Percentiles rank a stretch among this genome's conserved stretches.
Conservation (phyloP, 1,140 invertebrate genomes). For the Camponotus pennsylvanicus region DNA sequence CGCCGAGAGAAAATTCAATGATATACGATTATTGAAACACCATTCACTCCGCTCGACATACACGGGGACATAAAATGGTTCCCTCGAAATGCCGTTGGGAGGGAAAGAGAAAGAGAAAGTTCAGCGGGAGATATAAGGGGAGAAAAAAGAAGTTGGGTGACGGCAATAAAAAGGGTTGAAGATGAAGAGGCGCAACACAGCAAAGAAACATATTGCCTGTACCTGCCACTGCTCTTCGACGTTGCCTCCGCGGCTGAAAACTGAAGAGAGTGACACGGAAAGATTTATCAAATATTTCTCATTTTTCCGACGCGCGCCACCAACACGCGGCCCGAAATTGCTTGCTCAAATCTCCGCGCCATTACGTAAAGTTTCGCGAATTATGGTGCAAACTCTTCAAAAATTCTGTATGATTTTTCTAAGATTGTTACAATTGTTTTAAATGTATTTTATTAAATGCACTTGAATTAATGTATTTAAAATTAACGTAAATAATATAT, state of each 20-base stretch:
- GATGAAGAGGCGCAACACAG: constrained; percentile 52
- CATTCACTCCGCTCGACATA: constrained; percentile 59
- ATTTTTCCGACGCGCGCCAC: constrained; percentile 43
- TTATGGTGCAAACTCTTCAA: constrained; percentile 33
- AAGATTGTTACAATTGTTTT: constrained; percentile 1
- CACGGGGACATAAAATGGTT: constrained; percentile 46
- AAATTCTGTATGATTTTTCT: constrained; percentile 27
- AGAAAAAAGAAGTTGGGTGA: constrained; percentile 21
- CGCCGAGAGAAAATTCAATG: constrained; percentile 63
- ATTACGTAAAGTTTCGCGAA: constrained; percentile 42
- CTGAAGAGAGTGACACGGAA: constrained; percentile 49
- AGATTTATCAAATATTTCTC: constrained; percentile 63
- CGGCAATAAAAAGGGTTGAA: constrained; percentile 56
- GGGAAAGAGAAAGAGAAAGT: constrained; percentile 40
- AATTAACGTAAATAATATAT: too few relatives aligned
- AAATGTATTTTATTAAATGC: too few relatives aligned
- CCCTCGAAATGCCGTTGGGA: background rate
- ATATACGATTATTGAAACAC: constrained; percentile 73
- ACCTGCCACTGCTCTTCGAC: constrained; percentile 57
- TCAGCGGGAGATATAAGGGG: constrained; percentile 26
- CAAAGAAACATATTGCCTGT: constrained; percentile 64
- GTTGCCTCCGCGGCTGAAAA: constrained; percentile 32
- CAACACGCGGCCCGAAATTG: constrained; percentile 49
- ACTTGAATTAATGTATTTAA: too few relatives aligned
- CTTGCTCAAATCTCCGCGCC: constrained; percentile 37